Conservation (phyloP, 2,888 invertebrate species). For the Drosophila buzzatii region DNA sequence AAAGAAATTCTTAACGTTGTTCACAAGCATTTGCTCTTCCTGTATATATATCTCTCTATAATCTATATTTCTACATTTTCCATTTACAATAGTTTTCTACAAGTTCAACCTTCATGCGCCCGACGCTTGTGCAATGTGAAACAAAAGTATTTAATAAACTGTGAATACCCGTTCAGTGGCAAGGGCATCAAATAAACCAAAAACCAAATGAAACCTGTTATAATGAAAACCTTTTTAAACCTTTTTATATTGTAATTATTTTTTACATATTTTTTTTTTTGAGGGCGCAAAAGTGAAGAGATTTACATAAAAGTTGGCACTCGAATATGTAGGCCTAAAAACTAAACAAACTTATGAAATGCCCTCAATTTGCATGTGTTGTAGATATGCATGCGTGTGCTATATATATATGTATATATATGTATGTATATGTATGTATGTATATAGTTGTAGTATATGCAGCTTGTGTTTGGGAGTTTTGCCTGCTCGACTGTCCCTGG, state of each 20-base stretch:
- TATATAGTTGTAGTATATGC: neutral
- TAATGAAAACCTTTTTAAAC: conserved; percentile 28
- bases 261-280: conserved; percentile 29
- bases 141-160: conserved; percentile 15
- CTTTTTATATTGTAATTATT: conserved; percentile 13
- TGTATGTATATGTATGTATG: neutral
- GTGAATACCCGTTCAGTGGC: conserved; percentile 28
- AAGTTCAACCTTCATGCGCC: neutral
- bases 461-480: conserved; percentile 2
- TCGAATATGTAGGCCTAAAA: conserved; percentile 48
- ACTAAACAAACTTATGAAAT: conserved; percentile 41
- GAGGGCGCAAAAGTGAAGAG: conserved; percentile 49
- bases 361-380: conserved; percentile 56
- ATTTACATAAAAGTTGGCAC: conserved; percentile 47
- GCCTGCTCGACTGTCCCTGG: conserved; percentile 50
- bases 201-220: conserved; percentile 52
- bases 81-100: neutral
- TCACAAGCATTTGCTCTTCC: no score
- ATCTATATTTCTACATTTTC: neutral
- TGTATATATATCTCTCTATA: neutral
- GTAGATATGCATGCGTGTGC: neutral
- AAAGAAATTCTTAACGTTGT: no score
- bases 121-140: neutral
- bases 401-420: conserved; percentile 3
- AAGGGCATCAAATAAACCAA: conserved; percentile 43